Evolutionary conservation across 2,797 vertebrate genomes (phyloP).

Genomic region (Clarias platycephalus): DNA sequence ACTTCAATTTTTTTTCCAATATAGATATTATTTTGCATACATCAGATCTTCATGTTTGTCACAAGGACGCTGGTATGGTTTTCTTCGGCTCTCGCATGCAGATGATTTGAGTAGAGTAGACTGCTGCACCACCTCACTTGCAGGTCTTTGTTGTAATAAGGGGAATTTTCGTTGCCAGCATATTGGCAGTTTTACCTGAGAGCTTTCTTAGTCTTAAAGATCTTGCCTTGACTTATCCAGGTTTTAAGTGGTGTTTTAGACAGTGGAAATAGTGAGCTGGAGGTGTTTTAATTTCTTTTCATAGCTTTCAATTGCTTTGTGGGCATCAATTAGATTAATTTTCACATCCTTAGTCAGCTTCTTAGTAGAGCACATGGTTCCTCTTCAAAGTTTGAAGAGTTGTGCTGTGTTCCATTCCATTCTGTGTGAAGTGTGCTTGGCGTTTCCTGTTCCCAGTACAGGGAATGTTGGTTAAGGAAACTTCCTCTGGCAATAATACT

Average conservation of each 20-base stretch:
- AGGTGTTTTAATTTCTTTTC: slow-evolving; percentile 2
- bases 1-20: background rate
- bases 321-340: background rate
- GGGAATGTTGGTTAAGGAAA: too few relatives aligned
- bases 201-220: background rate
- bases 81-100: background rate
- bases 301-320: background rate
- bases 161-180: background rate
- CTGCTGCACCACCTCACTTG: background rate
- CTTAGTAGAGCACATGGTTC: background rate
- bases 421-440: too few relatives aligned
- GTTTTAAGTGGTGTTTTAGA: background rate
- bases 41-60: background rate
- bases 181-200: background rate
- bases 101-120: background rate
- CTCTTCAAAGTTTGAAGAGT: background rate
- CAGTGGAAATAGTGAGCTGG: background rate
- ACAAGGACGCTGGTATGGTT: background rate
- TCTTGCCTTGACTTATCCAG: background rate
- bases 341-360: slow-evolving; percentile 1
- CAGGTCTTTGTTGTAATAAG: background rate
- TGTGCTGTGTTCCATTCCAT: too few relatives aligned
- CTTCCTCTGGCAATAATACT: too few relatives aligned
- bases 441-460: too few relatives aligned
- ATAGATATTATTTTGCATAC: background rate